Evolutionary conservation across 2,113 vertebrate genomes (phyloP).

Genomic region (Onychostruthus taczanowskii): DNA sequence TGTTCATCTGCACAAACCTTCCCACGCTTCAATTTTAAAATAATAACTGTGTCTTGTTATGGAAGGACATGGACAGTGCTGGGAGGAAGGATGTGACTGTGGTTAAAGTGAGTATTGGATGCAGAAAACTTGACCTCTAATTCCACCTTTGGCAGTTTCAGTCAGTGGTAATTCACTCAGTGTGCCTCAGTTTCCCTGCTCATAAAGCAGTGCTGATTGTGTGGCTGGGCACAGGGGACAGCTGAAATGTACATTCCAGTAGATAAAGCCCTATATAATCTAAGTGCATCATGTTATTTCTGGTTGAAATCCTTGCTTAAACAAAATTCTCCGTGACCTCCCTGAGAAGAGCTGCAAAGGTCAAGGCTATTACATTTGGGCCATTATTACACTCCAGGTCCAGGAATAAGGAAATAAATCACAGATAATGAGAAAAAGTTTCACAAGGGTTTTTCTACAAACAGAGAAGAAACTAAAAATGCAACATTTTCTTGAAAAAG

Average conservation of each 20-base stretch:
- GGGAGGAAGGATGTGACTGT: conserved; percentile 6
- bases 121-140: conserved; percentile 7
- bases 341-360: conserved; percentile 49
- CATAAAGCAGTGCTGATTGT: neutral
- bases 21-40: conserved; percentile 44
- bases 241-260: neutral
- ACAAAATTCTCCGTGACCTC: conserved; percentile 11
- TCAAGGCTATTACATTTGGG: conserved; percentile 53
- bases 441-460: neutral
- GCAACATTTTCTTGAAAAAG: neutral
- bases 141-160: conserved; percentile 17
- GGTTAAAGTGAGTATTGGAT: conserved; percentile 21
- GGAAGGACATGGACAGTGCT: neutral
- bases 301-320: conserved; percentile 34
- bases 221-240: neutral
- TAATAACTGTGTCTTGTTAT: conserved; percentile 28
- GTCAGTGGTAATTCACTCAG: neutral
- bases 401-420: conserved; percentile 45
- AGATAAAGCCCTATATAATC: neutral
- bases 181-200: conserved; percentile 34
- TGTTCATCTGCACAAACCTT: conserved; percentile 15
- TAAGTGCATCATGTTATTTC: neutral
- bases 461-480: neutral
- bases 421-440: conserved; percentile 60
- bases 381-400: conserved; percentile 43